Conservation (phyloP, 2,888 invertebrate species). For the Agrotis ipsilon region DNA sequence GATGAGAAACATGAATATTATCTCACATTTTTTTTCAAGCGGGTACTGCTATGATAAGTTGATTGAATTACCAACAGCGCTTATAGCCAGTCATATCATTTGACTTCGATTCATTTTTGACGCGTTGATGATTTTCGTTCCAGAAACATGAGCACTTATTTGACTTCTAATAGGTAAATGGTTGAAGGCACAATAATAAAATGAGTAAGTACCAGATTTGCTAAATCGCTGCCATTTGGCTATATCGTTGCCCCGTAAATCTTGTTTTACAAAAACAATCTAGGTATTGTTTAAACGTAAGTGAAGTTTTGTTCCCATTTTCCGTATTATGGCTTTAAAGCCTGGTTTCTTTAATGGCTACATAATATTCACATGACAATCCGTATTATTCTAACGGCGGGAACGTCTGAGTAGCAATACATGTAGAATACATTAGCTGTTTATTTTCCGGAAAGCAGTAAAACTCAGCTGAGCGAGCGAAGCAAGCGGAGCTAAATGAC, state of each 20-base stretch:
- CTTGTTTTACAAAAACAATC: not conserved
- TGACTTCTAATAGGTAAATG: no score
- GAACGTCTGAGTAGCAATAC: slow-evolving; percentile 29
- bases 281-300: not conserved
- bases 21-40: not conserved
- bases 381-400: slow-evolving; percentile 11
- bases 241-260: not conserved
- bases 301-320: not conserved
- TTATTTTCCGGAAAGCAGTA: slow-evolving; percentile 59
- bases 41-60: not conserved
- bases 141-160: not conserved
- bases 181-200: no score
- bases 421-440: slow-evolving; percentile 54
- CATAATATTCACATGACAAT: slow-evolving; percentile 23
- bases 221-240: no score
- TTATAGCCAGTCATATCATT: not conserved
- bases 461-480: slow-evolving; percentile 44
- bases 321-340: not conserved
- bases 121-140: not conserved
- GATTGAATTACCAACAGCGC: not conserved
- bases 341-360: slow-evolving; percentile 12
- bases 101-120: not conserved
- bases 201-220: no score
- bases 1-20: not conserved
- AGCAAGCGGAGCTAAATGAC: slow-evolving; percentile 52